phyloP scores from a whole-genome alignment of 23 tunicate genomes.

The Botrylloides violaceus region DNA sequence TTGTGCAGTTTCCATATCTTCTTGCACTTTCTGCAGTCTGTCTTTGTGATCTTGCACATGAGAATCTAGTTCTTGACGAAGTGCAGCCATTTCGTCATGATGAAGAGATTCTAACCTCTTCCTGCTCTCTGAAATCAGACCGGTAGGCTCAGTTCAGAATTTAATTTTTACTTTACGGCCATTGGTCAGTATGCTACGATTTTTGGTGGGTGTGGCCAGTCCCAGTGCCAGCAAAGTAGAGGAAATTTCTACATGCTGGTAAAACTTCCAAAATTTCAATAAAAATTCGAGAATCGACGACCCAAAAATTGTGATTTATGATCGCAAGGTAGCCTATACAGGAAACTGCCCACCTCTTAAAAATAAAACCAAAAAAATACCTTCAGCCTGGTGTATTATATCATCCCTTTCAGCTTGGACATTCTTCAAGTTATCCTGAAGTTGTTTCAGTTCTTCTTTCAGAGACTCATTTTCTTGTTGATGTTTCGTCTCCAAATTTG shows the following conservation, averaged over 20 bases:
- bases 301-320: no score
- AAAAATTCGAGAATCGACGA: no score
- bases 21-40: conserved; percentile 46
- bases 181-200: no score
- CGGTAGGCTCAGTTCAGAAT: no score
- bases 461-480: conserved; percentile 31
- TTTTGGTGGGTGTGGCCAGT: no score
- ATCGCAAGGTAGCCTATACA: not conserved
- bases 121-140: conserved; percentile 33
- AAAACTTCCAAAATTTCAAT: no score
- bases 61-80: conserved; percentile 34
- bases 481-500: conserved; percentile 36
- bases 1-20: conserved; percentile 61
- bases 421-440: conserved; percentile 35
- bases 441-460: conserved; percentile 1
- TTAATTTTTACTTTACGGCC: no score
- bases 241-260: no score
- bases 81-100: conserved; percentile 24
- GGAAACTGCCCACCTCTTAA: not conserved
- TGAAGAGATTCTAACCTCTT: conserved; percentile 75
- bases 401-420: conserved; percentile 48
- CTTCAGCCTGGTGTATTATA: conserved; percentile 76
- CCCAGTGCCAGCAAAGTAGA: no score
- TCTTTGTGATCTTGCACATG: conserved; percentile 33
- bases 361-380: conserved; percentile 8